These are phyloP conservation scores for Spinibarbus caldwelli DNA, from an alignment of 2,797 vertebrate genomes.

Conservation along the genomic window DNA sequence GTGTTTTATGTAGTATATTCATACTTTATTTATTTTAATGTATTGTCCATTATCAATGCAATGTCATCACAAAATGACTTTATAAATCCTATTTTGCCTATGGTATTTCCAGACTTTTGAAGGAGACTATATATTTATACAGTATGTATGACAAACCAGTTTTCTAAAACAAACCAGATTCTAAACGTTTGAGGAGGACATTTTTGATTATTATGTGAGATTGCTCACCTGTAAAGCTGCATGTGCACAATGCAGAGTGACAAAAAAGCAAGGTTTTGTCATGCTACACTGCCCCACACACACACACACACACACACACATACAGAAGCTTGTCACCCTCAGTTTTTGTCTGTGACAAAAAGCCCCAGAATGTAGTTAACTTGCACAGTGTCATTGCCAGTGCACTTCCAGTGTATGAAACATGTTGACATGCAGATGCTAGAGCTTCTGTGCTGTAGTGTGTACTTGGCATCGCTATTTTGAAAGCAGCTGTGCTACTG, in stretches of 20 bases:
- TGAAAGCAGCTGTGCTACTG: slow-evolving; percentile 13
- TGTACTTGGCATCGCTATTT: slow-evolving; percentile 58
- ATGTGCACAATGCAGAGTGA: neutral
- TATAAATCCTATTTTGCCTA: neutral
- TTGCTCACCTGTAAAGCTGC: neutral
- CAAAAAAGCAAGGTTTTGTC: neutral
- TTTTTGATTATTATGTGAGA: no score
- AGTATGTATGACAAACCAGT: neutral
- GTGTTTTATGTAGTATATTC: neutral
- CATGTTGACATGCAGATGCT: slow-evolving; percentile 27
- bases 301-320: neutral
- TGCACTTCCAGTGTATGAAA: slow-evolving; percentile 5
- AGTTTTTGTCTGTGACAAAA: neutral
- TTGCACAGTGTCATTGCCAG: neutral
- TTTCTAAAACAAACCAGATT: neutral
- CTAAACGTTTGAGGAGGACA: neutral
- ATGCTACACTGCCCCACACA: neutral
- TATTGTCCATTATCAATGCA: neutral
- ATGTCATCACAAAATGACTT: neutral
- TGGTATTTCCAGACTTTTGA: neutral
- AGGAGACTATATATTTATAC: neutral
- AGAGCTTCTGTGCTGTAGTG: slow-evolving; percentile 18
- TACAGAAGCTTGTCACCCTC: neutral
- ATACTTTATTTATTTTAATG: neutral
- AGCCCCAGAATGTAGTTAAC: neutral